phyloP scores from a whole-genome alignment of 2,797 vertebrate genomes.

The Mallotus villosus region DNA sequence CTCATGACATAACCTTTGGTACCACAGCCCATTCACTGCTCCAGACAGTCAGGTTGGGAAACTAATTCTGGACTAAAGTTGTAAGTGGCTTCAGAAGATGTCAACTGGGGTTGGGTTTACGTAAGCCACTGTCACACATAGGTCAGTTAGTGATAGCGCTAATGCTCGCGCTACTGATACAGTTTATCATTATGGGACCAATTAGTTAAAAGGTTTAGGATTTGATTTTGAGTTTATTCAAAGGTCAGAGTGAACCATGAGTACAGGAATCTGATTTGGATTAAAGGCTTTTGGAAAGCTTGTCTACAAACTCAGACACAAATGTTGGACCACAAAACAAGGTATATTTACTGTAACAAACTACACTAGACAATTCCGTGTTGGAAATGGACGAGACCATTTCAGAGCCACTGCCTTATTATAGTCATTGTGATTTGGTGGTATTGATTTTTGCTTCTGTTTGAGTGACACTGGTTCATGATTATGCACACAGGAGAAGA shows the following conservation, averaged over 20 bases:
- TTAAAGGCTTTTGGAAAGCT: not conserved
- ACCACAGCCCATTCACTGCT: no score
- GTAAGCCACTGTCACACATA: slow-evolving; percentile 19
- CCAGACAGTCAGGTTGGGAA: no score
- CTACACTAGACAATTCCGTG: not conserved
- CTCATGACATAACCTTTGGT: no score
- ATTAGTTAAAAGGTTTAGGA: not conserved
- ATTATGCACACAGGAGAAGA: slow-evolving; percentile 39
- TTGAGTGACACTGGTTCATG: slow-evolving; percentile 37
- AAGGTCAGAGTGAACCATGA: slow-evolving; percentile 8
- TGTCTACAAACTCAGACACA: not conserved
- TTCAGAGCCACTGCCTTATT: not conserved
- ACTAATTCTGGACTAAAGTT: not conserved
- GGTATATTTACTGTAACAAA: no score
- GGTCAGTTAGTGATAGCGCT: not conserved
- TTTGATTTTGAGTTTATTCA: not conserved
- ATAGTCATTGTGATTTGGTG: not conserved
- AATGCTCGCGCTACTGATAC: not conserved
- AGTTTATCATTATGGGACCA: not conserved
- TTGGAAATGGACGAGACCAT: not conserved
- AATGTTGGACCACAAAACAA: not conserved
- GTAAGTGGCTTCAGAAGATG: not conserved
- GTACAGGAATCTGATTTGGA: not conserved
- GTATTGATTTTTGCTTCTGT: not conserved
- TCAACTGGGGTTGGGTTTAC: slow-evolving; percentile 8